Evolutionary conservation across 2,888 invertebrate genomes (phyloP).

Genomic region (Chymomyza amoena): DNA sequence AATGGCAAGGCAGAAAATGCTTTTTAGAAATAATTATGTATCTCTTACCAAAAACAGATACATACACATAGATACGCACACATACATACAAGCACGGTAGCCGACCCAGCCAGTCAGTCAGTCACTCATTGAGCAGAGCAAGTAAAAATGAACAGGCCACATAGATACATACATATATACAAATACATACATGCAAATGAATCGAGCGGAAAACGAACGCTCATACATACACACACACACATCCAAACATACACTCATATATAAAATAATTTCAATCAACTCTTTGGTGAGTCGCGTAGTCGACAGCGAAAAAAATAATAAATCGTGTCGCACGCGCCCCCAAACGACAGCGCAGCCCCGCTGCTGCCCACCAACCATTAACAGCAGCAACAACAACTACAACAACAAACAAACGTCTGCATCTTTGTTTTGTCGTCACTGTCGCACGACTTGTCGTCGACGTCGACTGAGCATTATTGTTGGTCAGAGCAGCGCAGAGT

Average conservation of each 20-base stretch:
- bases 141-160: constrained; percentile 49
- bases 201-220: constrained; percentile 30
- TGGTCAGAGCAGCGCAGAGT: background rate
- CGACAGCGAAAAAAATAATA: constrained; percentile 34
- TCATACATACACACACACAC: constrained; percentile 18
- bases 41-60: constrained; percentile 69
- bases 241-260: constrained; percentile 16
- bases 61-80: constrained; percentile 36
- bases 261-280: constrained; percentile 71
- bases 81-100: constrained; percentile 22
- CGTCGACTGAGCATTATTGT: constrained; percentile 5
- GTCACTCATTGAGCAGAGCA: constrained; percentile 46
- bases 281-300: constrained; percentile 55
- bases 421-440: background rate
- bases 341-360: constrained; percentile 36
- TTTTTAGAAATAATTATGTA: constrained; percentile 77
- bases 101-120: constrained; percentile 36
- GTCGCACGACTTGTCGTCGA: background rate
- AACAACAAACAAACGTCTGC: background rate
- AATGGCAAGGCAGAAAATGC: constrained; percentile 77
- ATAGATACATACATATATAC: constrained; percentile 21
- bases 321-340: constrained; percentile 65
- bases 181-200: constrained; percentile 19
- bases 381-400: background rate
- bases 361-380: constrained; percentile 3